A percentile compares a stretch with the other conserved stretches of the same genome.
Conservation (phyloP, 92 coral and sea anemone genomes). For the Virgularia gustaviana region DNA sequence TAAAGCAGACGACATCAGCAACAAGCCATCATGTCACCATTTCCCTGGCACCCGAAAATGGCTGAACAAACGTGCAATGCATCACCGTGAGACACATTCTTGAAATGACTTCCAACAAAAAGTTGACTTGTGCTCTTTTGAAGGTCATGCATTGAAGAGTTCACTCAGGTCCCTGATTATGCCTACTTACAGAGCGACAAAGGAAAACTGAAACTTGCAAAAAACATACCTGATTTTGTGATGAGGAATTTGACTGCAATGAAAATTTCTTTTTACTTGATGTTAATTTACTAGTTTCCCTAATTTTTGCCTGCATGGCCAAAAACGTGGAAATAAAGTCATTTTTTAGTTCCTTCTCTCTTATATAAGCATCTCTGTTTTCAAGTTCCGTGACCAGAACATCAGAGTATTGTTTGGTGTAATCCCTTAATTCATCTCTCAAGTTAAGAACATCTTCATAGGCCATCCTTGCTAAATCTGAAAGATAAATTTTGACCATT, state of each 20-base stretch:
- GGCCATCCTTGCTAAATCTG: constrained; percentile 71
- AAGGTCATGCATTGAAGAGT: too few species aligned
- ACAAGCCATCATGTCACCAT: too few species aligned
- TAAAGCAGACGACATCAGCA: too few species aligned
- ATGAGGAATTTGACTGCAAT: constrained; percentile 2
- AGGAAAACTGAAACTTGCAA: too few species aligned
- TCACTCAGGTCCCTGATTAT: too few species aligned
- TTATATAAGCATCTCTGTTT: constrained; percentile 66
- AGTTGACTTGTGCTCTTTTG: too few species aligned
- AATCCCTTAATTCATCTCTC: constrained; percentile 78
- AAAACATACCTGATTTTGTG: constrained; percentile 28
- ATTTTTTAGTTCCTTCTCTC: constrained; percentile 93
- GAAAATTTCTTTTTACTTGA: constrained; percentile 32
- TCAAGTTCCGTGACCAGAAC: constrained; percentile 78
- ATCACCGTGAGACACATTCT: too few species aligned
- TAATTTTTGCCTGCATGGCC: constrained; percentile 76
- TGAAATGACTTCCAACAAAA: too few species aligned
- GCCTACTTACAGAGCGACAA: too few species aligned
- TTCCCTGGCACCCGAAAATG: too few species aligned
- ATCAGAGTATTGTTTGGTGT: constrained; percentile 88
- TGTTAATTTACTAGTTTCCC: constrained; percentile 44
- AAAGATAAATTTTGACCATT: too few species aligned
- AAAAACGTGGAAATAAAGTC: constrained; percentile 86
- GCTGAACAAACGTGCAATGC: too few species aligned
- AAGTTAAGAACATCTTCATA: constrained; percentile 70